Evolutionary conservation across 2,888 invertebrate genomes (phyloP).

Genomic region (Sipha maydis): DNA sequence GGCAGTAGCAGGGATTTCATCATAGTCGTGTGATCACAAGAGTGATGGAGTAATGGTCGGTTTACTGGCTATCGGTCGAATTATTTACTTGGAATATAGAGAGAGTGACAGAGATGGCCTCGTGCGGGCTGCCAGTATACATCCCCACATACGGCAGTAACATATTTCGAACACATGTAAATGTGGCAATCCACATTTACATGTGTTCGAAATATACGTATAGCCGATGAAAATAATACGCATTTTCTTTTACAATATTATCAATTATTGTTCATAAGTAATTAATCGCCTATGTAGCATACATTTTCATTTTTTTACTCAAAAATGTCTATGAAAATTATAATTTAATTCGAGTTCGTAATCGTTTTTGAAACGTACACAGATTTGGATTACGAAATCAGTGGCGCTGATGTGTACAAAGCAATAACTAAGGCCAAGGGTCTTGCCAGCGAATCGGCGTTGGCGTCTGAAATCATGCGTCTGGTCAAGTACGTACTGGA

Average conservation of each 20-base stretch:
- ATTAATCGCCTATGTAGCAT: too few species aligned
- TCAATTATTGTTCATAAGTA: too few species aligned
- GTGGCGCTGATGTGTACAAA: background rate
- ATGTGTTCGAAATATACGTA: too few species aligned
- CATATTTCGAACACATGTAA: too few species aligned
- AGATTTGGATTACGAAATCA: background rate
- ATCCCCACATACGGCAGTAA: background rate
- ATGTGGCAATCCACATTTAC: too few species aligned
- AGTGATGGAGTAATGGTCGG: background rate
- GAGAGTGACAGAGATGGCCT: background rate
- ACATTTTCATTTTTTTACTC: too few species aligned
- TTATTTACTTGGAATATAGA: background rate
- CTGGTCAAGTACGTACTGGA: background rate
- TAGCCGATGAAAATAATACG: too few species aligned
- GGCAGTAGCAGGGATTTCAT: background rate
- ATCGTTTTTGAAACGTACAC: background rate
- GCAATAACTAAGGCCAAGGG: background rate
- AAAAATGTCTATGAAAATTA: background rate
- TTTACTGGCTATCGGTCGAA: slow-evolving; percentile 1
- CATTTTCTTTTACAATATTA: too few species aligned
- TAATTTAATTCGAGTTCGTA: background rate
- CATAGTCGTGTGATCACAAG: background rate
- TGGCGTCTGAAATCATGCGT: background rate
- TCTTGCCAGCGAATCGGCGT: background rate
- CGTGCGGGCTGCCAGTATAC: slow-evolving; percentile 29